Conservation (phyloP, 2,113 vertebrate species). For the Conger conger region DNA sequence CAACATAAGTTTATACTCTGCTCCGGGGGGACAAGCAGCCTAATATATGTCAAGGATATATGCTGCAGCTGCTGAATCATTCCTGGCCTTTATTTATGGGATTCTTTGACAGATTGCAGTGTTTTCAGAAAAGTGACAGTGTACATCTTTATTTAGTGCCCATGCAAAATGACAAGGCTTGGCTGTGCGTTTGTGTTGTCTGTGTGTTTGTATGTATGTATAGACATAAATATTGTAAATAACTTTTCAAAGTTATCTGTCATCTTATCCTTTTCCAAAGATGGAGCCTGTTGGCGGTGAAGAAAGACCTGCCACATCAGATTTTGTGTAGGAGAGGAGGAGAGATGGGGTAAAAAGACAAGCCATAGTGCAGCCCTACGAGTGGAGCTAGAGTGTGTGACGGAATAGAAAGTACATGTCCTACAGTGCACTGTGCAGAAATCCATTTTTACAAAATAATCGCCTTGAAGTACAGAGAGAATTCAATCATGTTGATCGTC, state of each 20-base stretch:
- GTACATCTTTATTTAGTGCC: neutral
- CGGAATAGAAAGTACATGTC: neutral
- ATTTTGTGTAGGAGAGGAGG: neutral
- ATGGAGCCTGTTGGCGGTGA: neutral
- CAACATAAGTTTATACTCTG: neutral
- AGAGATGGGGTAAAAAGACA: neutral
- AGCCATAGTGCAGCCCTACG: neutral
- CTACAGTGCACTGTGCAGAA: conserved; percentile 12
- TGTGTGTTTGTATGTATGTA: neutral
- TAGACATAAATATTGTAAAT: neutral
- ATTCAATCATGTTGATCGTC: neutral
- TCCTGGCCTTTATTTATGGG: neutral
- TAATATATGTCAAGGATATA: neutral
- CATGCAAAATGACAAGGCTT: neutral
- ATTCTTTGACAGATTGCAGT: neutral
- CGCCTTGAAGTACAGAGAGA: neutral
- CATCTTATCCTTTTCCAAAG: neutral
- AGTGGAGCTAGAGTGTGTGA: neutral
- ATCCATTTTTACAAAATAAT: neutral
- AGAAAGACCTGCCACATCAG: neutral
- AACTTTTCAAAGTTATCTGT: neutral
- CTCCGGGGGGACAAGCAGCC: neutral
- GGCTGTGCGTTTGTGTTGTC: neutral
- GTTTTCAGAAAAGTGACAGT: neutral
- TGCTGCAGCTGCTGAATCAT: neutral